Base-by-base conservation (phyloP, 2,888 invertebrate genomes). In the Trachelus troglodyta region DNA sequence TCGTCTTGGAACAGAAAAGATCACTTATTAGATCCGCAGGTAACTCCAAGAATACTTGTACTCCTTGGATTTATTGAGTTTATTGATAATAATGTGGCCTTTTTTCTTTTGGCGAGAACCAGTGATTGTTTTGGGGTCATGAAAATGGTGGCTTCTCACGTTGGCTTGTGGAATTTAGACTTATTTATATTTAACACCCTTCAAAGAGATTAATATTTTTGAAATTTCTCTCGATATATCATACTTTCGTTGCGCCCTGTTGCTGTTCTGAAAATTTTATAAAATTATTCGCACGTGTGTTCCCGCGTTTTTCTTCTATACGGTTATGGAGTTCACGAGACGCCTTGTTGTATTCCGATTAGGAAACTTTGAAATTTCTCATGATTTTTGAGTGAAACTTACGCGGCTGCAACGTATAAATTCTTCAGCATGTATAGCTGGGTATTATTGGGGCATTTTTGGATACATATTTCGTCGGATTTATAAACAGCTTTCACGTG, bases 271-370 rank as follows among this genome's bases (percentile, higher is more conserved):
- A 23, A 56, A 56, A 23, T 56, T 56, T 56, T 56, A 23, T 15
- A 56, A 56, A 56, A 23, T 23, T 23, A 6, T 9, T 40, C 0
- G 6, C 4, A 56, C 35, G n/a, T 35, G n/a, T 34, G 56, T 85
- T 87, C 87, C 86, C 87, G 87, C 87, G 85, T 84, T 86, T 87
- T 84, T 81, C 30, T 69, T 11, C 31, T 2, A 23, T 23, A 23
- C 56, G 23, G 56, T 56, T 23, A 56, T 23, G 56, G 56, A 56
- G 6, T 15, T 23, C 56, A 2, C 23, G 23, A 56, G 71, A 71
- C 34, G 71, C 71, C 31, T n/a, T 35, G 33, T 33, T 71, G 56
- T 71, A 69, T 71, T 75, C 1, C 12, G 31, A 23, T 69, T 34
- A 12, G 69, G 37, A 69, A 12, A 77, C 68, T 76, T 79, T 31